Evolutionary conservation across 2,113 vertebrate genomes (phyloP), one percentile per base, ranked within the genome.

Genomic region (Theristicus caerulescens): DNA sequence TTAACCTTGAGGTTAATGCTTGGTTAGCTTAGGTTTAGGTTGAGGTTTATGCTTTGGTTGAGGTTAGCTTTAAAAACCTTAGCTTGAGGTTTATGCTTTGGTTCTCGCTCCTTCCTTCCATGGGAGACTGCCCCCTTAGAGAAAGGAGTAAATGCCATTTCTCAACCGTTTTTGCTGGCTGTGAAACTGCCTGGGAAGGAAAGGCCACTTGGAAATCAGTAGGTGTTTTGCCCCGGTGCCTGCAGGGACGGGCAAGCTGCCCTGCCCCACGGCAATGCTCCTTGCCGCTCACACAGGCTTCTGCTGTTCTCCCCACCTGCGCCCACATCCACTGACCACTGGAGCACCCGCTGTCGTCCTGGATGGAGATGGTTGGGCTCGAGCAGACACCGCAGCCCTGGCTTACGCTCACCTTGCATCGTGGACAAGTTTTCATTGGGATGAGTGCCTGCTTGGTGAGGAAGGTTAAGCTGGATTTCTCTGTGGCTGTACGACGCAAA

Each of bases 341-440:
- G 49, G 27, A 82, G 42, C 46, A 59, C 32, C 36, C 1, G 0
- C 71, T 42, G 52, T 16, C n/a, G 14, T 25, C 24, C 46, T 62
- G 73, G 26, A 22, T 80, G 42, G 73, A n/a, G 54, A 6, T 26
- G n/a, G 13, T 4, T 80, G 16, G 46, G 31, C 13, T 40, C 2
- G 7, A 52, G 59, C 31, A 59, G 66, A 42, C 3, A 2, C 52
- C 6, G 0, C 25, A 59, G 38, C 47, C n/a, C 24, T 29, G 36
- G 44, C n/a, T 55, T 11, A 19, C 10, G 1, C n/a, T 71, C 36
- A 3, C 32, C 69, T n/a, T 0, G 0, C 7, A 6, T 31, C 12
- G 5, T 0, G 0, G n/a, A 11, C 13, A 11, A 18, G 25, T 51
- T 86, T 72, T 31, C 4, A 0, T 0, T 11, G 34, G 54, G 27